Evolutionary conservation across 2,888 invertebrate genomes (phyloP).

Genomic region (Nebria brevicollis): DNA sequence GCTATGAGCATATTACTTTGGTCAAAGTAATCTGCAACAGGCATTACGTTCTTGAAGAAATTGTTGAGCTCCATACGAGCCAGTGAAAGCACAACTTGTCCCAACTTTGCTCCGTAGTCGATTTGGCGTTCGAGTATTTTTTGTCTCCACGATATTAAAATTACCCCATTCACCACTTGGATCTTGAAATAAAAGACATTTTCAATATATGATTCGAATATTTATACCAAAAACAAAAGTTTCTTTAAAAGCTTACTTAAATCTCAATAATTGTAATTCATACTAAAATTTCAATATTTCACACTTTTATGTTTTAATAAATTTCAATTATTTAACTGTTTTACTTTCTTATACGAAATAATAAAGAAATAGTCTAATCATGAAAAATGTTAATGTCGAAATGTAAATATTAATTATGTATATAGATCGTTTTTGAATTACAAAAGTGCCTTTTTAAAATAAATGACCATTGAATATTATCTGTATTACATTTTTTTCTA

Average conservation of each 20-base stretch:
- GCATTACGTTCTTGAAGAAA: constrained; percentile 90
- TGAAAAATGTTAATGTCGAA: too few species aligned
- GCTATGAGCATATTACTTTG: constrained; percentile 82
- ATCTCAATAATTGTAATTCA: too few species aligned
- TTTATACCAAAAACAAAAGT: constrained; percentile 71
- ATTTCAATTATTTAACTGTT: too few species aligned
- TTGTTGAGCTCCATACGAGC: constrained; percentile 90
- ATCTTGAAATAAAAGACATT: constrained; percentile 82
- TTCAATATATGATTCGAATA: constrained; percentile 69
- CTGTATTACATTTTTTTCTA: not conserved
- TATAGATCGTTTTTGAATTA: too few species aligned
- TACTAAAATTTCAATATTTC: too few species aligned
- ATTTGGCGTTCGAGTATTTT: constrained; percentile 88
- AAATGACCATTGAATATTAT: too few species aligned
- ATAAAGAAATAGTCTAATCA: too few species aligned
- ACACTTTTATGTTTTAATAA: too few species aligned
- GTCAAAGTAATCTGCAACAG: constrained; percentile 90
- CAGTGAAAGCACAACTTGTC: constrained; percentile 83
- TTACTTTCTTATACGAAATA: too few species aligned
- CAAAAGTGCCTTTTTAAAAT: too few species aligned
- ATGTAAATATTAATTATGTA: too few species aligned
- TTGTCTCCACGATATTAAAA: constrained; percentile 88
- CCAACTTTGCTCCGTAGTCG: constrained; percentile 88
- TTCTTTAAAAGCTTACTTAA: too few species aligned
- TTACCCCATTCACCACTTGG: constrained; percentile 86